Conservation (phyloP, 2,888 invertebrate species). For the Andricus quercusramuli region DNA sequence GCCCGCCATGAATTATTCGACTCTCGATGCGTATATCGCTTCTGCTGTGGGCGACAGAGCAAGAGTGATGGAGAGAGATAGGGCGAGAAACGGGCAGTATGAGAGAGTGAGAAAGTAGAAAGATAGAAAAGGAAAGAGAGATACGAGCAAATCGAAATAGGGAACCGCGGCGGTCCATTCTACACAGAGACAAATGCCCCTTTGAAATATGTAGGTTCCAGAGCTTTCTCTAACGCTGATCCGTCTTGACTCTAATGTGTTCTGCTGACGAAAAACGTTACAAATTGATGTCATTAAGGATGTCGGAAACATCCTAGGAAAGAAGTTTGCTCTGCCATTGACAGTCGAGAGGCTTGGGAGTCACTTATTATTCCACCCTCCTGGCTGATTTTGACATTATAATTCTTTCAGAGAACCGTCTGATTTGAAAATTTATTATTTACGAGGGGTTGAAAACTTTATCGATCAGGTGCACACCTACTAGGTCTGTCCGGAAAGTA, state of each 20-base stretch:
- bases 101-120: conserved; percentile 36
- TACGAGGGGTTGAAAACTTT: too few relatives aligned
- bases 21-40: conserved; percentile 39
- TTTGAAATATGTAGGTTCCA: conserved; percentile 64
- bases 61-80: conserved; percentile 38
- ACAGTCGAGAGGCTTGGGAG: conserved; percentile 38
- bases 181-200: conserved; percentile 62
- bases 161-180: conserved; percentile 40
- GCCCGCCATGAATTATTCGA: conserved; percentile 65
- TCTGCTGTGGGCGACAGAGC: conserved; percentile 27
- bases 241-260: conserved; percentile 42
- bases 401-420: not conserved
- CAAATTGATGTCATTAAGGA: conserved; percentile 63
- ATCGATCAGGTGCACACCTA: too few relatives aligned
- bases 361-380: not conserved
- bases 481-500: too few relatives aligned
- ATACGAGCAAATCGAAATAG: conserved; percentile 39
- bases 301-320: conserved; percentile 53
- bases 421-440: too few relatives aligned
- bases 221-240: conserved; percentile 56
- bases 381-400: not conserved
- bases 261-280: conserved; percentile 62
- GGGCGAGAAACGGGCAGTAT: conserved; percentile 13
- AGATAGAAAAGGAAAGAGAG: conserved; percentile 20
- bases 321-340: conserved; percentile 60